Evolutionary conservation across 2,113 vertebrate species (phyloP).

Genomic region (Sigmodon hispidus): DNA sequence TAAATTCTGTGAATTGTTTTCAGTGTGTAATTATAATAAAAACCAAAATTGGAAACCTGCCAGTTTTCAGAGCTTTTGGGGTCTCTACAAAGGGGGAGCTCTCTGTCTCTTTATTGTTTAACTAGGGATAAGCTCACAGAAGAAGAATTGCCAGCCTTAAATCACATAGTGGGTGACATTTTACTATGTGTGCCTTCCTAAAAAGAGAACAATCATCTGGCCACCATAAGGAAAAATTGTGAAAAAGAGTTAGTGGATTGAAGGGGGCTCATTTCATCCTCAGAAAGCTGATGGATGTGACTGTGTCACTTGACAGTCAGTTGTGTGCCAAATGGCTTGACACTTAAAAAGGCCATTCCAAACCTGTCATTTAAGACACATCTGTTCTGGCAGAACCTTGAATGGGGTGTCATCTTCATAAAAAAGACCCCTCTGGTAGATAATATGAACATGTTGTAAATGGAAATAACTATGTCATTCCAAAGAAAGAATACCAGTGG

Average conservation of each 20-base stretch:
- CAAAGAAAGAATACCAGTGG: slow-evolving; percentile 66
- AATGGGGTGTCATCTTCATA: slow-evolving; percentile 65
- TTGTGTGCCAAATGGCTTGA: slow-evolving; percentile 73
- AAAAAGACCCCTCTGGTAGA: slow-evolving; percentile 66
- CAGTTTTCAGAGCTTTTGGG: slow-evolving; percentile 76
- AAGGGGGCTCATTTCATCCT: slow-evolving; percentile 71
- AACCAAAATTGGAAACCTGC: slow-evolving; percentile 79
- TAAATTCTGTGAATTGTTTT: slow-evolving; percentile 82
- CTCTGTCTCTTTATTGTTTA: slow-evolving; percentile 66
- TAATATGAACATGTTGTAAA: slow-evolving; percentile 73
- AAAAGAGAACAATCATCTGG: slow-evolving; percentile 42
- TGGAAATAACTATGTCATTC: slow-evolving; percentile 70
- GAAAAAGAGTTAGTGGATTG: slow-evolving; percentile 36
- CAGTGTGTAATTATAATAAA: slow-evolving; percentile 82
- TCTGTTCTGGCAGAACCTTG: slow-evolving; percentile 74
- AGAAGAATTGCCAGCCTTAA: slow-evolving; percentile 19
- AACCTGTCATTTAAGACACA: slow-evolving; percentile 77
- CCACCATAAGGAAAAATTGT: slow-evolving; percentile 33
- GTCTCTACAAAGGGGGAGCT: slow-evolving; percentile 75
- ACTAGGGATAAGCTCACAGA: slow-evolving; percentile 33
- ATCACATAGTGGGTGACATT: slow-evolving; percentile 67
- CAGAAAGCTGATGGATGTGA: slow-evolving; percentile 73
- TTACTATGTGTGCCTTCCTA: not conserved
- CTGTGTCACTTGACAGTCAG: slow-evolving; percentile 72
- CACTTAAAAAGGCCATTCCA: slow-evolving; percentile 75